Conservation (phyloP, 2,888 invertebrate species). For the Leptopilina myrica region DNA sequence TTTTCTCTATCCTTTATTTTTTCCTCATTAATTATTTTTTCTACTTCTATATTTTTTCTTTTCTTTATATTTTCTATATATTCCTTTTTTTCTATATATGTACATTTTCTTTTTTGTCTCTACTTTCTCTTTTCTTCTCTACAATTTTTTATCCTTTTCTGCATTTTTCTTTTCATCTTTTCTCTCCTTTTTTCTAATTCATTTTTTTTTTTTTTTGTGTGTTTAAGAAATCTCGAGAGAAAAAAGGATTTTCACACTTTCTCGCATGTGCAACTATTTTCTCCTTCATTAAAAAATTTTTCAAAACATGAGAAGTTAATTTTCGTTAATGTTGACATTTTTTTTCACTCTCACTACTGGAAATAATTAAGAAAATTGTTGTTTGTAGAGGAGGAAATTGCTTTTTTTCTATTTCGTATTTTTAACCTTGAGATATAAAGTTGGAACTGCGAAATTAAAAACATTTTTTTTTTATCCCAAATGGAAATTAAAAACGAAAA, state of each 20-base stretch:
- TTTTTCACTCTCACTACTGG: not conserved
- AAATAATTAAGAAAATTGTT: not conserved
- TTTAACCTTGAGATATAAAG: not conserved
- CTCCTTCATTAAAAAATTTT: not conserved
- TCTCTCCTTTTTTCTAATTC: slow-evolving; percentile 50
- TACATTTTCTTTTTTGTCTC: too few relatives aligned
- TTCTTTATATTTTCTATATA: too few relatives aligned
- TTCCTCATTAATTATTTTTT: too few relatives aligned
- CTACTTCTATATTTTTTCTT: too few relatives aligned
- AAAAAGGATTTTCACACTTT: not conserved
- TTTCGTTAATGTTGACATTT: not conserved
- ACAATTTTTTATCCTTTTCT: too few relatives aligned
- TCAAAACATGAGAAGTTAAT: not conserved
- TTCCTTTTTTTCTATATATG: too few relatives aligned
- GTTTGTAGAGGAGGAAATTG: not conserved
- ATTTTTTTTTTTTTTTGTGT: not conserved
- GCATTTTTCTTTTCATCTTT: too few relatives aligned
- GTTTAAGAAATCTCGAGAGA: slow-evolving; percentile 1
- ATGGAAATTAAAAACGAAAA: too few relatives aligned
- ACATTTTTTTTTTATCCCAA: not conserved
- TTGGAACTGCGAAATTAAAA: too few relatives aligned
- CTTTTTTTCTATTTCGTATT: not conserved
- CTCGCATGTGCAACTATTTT: not conserved
- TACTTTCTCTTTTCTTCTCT: too few relatives aligned
- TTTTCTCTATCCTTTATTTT: too few relatives aligned